Base-by-base conservation (phyloP, 2,888 invertebrate genomes). In the Neoascia interrupta region DNA sequence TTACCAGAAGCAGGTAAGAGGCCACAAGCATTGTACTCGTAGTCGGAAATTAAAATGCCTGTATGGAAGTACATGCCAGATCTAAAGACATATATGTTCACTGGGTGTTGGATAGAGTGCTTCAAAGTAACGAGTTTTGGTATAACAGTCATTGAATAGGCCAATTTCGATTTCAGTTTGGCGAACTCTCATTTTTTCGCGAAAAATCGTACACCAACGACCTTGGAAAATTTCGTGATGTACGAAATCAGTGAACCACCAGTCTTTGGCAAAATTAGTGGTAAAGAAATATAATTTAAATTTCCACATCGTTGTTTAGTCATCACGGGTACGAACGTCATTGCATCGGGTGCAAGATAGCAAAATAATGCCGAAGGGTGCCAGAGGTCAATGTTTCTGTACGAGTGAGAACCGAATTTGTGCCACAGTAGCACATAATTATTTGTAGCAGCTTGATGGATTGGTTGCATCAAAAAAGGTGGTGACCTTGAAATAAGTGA, bases 271-370 rank as follows among this genome's bases (percentile, higher is more conserved):
- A 39, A 41, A 49, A 68, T 61, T 34, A 28, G 31, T 16, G 26
- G 23, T 34, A 41, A 36, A 45, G 60, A 61, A 61, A 61, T 70
- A 70, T 70, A 61, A 66, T 56, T 73, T 66, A 56, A 68, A 66
- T 79, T 79, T 79, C 79, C 66, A 79, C 79, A 79, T 56, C 45
- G 56, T 61, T 73, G n/a, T n/a, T n/a, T n/a, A n/a, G n/a, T n/a
- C n/a, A n/a, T n/a, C n/a, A n/a, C n/a, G n/a, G n/a, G n/a, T n/a
- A n/a, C n/a, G n/a, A n/a, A n/a, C n/a, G n/a, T n/a, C n/a, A n/a
- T n/a, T n/a, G n/a, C n/a, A n/a, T n/a, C n/a, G n/a, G n/a, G n/a
- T n/a, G n/a, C n/a, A n/a, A n/a, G n/a, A n/a, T n/a, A n/a, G n/a
- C n/a, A n/a, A n/a, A n/a, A n/a, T n/a, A n/a, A n/a, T n/a, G n/a